A percentile compares a stretch with the other conserved stretches of the same genome.
These are phyloP conservation scores for Pygmarrhopalites habei DNA, from an alignment of 1,140 invertebrate genomes.

Conservation along the genomic window DNA sequence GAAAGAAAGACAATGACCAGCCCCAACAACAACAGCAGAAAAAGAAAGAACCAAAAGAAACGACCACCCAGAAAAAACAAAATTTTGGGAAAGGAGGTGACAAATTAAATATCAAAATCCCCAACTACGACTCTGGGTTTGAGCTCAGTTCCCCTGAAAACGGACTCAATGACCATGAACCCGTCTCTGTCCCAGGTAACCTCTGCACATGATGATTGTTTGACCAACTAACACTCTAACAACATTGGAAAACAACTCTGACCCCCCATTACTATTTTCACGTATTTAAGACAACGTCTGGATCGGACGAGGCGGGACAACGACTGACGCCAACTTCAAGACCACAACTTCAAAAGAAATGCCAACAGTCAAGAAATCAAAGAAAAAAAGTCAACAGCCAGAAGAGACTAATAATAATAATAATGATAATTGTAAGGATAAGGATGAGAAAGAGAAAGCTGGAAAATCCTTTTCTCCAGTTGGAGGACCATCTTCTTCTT, in stretches of 20 bases:
- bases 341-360: not conserved
- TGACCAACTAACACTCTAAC: not conserved
- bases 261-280: no score
- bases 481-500: not conserved
- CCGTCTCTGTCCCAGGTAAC: not conserved
- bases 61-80: not conserved
- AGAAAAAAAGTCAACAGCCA: not conserved
- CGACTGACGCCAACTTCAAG: no score
- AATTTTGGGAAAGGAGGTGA: not conserved
- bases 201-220: not conserved
- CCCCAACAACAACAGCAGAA: constrained; percentile 7
- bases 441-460: constrained; percentile 4
- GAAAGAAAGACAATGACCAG: not conserved
- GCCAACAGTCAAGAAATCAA: no score
- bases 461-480: constrained; percentile 2
- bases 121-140: constrained; percentile 31
- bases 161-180: constrained; percentile 3
- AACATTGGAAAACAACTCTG: not conserved
- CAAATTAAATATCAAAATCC: not conserved
- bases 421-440: not conserved
- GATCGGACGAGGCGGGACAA: no score
- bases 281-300: no score
- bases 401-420: not conserved
- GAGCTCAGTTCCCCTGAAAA: constrained; percentile 35
- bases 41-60: not conserved